Evolutionary conservation across 2,888 invertebrate species (phyloP).

Genomic region (Fabriciana adippe): DNA sequence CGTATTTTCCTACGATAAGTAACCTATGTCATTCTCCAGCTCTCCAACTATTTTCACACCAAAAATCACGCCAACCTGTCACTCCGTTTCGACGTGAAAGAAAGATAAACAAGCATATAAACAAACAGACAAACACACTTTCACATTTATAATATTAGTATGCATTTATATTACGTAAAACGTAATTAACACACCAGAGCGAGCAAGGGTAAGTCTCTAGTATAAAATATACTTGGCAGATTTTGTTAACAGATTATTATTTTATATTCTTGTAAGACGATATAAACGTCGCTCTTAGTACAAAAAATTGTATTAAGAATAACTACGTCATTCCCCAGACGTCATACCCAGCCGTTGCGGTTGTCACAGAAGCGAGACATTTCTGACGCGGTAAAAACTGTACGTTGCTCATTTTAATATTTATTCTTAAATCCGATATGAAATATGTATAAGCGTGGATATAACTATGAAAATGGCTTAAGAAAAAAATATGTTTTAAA

Average conservation of each 20-base stretch:
- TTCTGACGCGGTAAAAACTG: conserved; percentile 19
- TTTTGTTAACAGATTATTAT: neutral
- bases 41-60: too few species aligned
- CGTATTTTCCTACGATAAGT: too few species aligned
- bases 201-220: too few species aligned
- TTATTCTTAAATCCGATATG: conserved; percentile 19
- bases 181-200: too few species aligned
- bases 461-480: conserved; percentile 11
- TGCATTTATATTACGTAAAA: too few species aligned
- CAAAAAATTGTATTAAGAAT: conserved; percentile 13
- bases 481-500: neutral
- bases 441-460: conserved; percentile 18
- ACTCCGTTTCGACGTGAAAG: too few species aligned
- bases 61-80: too few species aligned
- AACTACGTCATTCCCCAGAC: conserved; percentile 23
- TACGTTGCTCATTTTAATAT: conserved; percentile 17
- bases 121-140: too few species aligned
- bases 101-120: too few species aligned
- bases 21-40: too few species aligned
- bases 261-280: neutral
- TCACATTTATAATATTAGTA: too few species aligned
- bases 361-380: conserved; percentile 16
- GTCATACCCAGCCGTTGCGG: conserved; percentile 20
- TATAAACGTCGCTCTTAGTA: conserved; percentile 5
- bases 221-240: neutral